These are phyloP conservation scores for Phylloscopus whistleri DNA, from an alignment of 2,113 vertebrate species.

Conservation along the genomic window DNA sequence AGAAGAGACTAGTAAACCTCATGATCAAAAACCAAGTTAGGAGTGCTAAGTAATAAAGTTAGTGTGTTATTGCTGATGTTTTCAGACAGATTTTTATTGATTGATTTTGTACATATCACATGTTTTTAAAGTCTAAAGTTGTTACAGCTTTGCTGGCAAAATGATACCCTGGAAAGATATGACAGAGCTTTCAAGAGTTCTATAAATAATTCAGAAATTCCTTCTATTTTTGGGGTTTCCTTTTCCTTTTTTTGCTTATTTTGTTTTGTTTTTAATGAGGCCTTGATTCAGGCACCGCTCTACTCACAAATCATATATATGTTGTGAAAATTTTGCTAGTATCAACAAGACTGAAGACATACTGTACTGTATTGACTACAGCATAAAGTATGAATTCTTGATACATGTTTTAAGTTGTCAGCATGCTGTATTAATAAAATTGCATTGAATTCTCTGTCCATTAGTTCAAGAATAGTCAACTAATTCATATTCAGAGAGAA, in stretches of 20 bases:
- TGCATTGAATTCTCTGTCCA: background rate
- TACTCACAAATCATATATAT: background rate
- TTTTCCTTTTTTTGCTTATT: rapidly evolving
- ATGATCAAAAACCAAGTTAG: background rate
- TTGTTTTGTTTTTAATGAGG: background rate
- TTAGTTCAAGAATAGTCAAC: background rate
- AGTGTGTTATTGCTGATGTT: background rate
- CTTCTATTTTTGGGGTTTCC: background rate
- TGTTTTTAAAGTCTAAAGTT: background rate
- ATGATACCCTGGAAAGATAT: background rate
- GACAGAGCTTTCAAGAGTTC: background rate
- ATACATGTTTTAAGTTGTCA: background rate
- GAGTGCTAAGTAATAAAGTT: background rate
- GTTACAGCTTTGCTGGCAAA: background rate
- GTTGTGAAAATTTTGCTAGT: background rate
- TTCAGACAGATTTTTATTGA: background rate
- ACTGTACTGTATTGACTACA: background rate
- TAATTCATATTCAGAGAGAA: background rate
- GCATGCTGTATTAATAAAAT: background rate
- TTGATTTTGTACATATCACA: background rate
- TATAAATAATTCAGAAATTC: background rate
- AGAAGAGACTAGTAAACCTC: background rate
- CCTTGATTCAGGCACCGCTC: background rate
- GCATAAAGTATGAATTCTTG: background rate
- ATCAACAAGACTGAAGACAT: background rate